A percentile compares a stretch with the other conserved stretches of the same genome.
These are phyloP conservation scores for Anneissia japonica DNA, from an alignment of 35 echinoderm and acorn worm genomes.

Conservation along the genomic window DNA sequence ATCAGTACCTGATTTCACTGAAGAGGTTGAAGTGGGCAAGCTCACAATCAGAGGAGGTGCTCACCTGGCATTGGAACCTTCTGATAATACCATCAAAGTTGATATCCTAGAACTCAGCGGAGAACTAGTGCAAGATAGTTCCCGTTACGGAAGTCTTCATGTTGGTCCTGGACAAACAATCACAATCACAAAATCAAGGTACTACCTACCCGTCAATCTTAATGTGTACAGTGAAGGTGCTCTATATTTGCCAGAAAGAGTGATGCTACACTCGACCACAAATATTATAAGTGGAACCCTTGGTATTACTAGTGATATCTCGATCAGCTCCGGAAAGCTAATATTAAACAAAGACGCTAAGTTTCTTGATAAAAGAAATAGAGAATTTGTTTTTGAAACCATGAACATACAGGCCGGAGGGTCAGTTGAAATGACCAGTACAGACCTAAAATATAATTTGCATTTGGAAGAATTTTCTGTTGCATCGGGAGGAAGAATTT, in stretches of 20 bases:
- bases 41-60: conserved; percentile 44
- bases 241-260: conserved; percentile 29
- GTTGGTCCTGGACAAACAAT: conserved; percentile 44
- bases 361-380: background rate
- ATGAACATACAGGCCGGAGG: background rate
- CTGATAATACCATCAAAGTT: background rate
- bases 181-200: conserved; percentile 12
- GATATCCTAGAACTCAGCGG: conserved; percentile 41
- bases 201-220: conserved; percentile 44
- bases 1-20: background rate
- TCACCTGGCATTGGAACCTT: conserved; percentile 64
- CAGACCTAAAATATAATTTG: background rate
- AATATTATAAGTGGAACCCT: conserved; percentile 41
- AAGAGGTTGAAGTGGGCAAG: background rate
- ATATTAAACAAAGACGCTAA: background rate
- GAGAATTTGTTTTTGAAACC: background rate
- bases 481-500: background rate
- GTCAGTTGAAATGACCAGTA: background rate
- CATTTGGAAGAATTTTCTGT: background rate
- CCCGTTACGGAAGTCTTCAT: conserved; percentile 48
- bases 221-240: conserved; percentile 35
- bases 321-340: conserved; percentile 38
- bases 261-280: conserved; percentile 38
- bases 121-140: background rate
- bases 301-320: conserved; percentile 28